Evolutionary conservation across 2,113 vertebrate species (phyloP).

Genomic region (Lanius ludovicianus): DNA sequence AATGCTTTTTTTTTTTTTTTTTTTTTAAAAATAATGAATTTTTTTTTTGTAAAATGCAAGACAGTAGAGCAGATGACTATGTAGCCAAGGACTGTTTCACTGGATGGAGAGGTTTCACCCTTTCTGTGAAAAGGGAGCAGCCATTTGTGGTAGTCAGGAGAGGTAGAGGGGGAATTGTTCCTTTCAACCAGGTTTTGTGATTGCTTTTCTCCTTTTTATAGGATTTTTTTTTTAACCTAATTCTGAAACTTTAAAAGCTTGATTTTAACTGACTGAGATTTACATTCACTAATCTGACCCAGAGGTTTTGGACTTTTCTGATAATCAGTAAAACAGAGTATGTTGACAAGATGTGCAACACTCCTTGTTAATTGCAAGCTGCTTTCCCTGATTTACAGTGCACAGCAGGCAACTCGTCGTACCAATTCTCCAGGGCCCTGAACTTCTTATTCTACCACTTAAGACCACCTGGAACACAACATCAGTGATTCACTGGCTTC

Average conservation of each 20-base stretch:
- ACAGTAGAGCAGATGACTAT: neutral
- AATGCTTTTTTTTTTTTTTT: neutral
- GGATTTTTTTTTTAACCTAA: neutral
- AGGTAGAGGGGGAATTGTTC: neutral
- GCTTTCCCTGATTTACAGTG: neutral
- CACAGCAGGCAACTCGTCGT: neutral
- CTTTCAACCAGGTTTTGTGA: neutral
- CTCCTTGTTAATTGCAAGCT: neutral
- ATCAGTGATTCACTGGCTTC: neutral
- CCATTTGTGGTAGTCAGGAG: neutral
- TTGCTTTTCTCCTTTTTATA: neutral
- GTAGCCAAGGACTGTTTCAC: neutral
- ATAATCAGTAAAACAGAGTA: neutral
- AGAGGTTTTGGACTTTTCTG: neutral
- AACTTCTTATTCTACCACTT: neutral
- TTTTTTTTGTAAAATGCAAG: neutral
- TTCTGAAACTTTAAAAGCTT: neutral
- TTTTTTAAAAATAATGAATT: neutral
- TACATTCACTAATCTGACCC: neutral
- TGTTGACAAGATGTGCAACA: neutral
- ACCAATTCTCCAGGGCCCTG: neutral
- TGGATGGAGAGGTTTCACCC: neutral
- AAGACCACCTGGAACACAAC: neutral
- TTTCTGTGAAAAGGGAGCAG: neutral
- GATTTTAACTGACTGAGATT: neutral